phyloP scores from a whole-genome alignment of 30 jellyfish, hydroid and myxozoan genomes.

The Rhopilema esculentum region DNA sequence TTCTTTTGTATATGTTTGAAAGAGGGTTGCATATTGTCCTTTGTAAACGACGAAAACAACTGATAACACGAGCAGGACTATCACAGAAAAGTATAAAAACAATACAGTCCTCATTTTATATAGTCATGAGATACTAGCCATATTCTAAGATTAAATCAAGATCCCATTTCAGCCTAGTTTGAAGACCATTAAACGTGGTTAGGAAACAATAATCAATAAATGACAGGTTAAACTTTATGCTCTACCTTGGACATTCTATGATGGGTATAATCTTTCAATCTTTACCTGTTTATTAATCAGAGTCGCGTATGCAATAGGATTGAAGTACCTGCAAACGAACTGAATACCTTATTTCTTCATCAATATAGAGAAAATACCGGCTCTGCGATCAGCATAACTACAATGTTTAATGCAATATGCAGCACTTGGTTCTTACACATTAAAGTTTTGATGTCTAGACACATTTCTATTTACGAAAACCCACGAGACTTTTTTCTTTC shows the following conservation, averaged over 20 bases:
- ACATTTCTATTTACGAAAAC: no score
- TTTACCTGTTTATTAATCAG: conserved; percentile 15
- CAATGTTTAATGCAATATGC: no score
- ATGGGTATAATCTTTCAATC: conserved; percentile 35
- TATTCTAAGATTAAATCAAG: not conserved
- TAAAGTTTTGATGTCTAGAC: no score
- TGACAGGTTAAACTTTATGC: not conserved
- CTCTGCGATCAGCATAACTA: no score
- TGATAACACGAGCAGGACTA: conserved; percentile 12
- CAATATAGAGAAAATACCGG: no score
- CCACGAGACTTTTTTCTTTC: no score
- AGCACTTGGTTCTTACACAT: no score
- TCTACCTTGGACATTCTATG: not conserved
- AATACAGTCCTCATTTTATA: conserved; percentile 32
- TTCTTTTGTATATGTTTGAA: not conserved
- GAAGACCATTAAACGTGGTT: not conserved
- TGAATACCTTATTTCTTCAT: no score
- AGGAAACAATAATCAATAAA: not conserved
- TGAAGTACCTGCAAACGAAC: not conserved
- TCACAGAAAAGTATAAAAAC: conserved; percentile 6
- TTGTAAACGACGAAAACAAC: conserved; percentile 23
- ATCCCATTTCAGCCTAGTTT: not conserved
- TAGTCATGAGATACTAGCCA: not conserved
- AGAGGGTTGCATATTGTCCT: conserved; percentile 14
- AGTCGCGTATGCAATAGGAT: not conserved